Conservation (phyloP, 2,888 invertebrate species). For the Agapostemon virescens region DNA sequence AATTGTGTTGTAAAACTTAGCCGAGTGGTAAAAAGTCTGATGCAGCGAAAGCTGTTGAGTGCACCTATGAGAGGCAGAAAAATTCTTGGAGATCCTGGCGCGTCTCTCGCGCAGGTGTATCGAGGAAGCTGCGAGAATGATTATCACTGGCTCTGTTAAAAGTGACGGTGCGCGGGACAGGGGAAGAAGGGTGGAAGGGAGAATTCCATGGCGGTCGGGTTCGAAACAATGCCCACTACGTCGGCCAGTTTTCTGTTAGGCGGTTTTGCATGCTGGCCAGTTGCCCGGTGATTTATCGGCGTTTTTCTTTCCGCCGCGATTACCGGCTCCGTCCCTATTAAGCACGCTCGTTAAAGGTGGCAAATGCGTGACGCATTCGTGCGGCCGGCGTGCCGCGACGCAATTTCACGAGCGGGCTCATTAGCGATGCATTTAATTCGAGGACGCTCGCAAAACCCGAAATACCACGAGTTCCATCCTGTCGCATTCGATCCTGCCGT, state of each 20-base stretch:
- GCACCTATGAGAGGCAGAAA: neutral
- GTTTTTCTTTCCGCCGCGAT: conserved; percentile 44
- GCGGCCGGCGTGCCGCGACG: conserved; percentile 61
- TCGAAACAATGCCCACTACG: conserved; percentile 23
- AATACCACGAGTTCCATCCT: conserved; percentile 45
- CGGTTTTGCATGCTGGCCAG: neutral
- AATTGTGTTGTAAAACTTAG: too few species aligned
- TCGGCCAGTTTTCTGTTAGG: conserved; percentile 22
- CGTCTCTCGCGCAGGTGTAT: neutral
- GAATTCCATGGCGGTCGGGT: conserved; percentile 15
- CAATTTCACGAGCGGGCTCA: conserved; percentile 66
- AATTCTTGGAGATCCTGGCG: neutral
- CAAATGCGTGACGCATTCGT: conserved; percentile 64
- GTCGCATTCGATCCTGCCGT: conserved; percentile 10
- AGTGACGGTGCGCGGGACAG: neutral
- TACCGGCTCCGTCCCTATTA: conserved; percentile 58
- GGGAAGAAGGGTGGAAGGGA: too few species aligned
- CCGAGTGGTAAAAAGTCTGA: neutral
- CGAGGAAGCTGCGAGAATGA: neutral
- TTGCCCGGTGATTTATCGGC: conserved; percentile 54
- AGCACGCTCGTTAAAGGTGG: conserved; percentile 67
- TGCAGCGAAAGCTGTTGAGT: neutral
- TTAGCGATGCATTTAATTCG: conserved; percentile 72
- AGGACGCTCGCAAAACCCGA: conserved; percentile 49
- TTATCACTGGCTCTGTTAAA: conserved; percentile 10